phyloP scores from a whole-genome alignment of 1,140 invertebrate species.

The Philaenus spumarius region DNA sequence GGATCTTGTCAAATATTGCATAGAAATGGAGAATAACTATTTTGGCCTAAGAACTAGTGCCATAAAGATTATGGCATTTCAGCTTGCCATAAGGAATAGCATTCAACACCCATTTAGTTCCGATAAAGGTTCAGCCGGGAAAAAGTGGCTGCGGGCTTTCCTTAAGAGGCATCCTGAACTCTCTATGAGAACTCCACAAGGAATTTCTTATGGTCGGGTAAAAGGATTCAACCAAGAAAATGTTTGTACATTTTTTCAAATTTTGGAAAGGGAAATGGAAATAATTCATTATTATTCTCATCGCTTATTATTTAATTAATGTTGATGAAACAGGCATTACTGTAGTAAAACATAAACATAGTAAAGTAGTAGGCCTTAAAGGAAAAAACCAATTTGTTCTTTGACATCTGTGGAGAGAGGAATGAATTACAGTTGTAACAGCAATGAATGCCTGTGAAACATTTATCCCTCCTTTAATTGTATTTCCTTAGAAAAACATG shows the following conservation, averaged over 20 bases:
- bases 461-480: constrained; percentile 36
- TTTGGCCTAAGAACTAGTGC: constrained; percentile 1
- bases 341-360: constrained; percentile 28
- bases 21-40: constrained; percentile 3
- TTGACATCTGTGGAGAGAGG: constrained; percentile 32
- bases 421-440: no score
- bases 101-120: not conserved
- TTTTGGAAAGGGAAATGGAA: constrained; percentile 24
- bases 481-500: constrained; percentile 34
- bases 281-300: constrained; percentile 19
- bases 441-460: constrained; percentile 33
- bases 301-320: constrained; percentile 37
- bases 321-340: constrained; percentile 37
- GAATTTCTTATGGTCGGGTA: constrained; percentile 36
- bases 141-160: constrained; percentile 35
- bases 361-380: constrained; percentile 32
- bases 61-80: not conserved
- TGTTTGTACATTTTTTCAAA: constrained; percentile 35
- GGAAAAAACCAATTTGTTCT: constrained; percentile 31
- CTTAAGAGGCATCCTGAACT: constrained; percentile 37
- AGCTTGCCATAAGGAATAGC: constrained; percentile 2
- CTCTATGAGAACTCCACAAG: constrained; percentile 39
- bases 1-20: not conserved
- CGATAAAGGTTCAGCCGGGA: constrained; percentile 25
- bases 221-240: constrained; percentile 39